These are phyloP conservation scores for Macrophya alboannulata DNA, from an alignment of 2,888 invertebrate genomes.

Conservation along the genomic window DNA sequence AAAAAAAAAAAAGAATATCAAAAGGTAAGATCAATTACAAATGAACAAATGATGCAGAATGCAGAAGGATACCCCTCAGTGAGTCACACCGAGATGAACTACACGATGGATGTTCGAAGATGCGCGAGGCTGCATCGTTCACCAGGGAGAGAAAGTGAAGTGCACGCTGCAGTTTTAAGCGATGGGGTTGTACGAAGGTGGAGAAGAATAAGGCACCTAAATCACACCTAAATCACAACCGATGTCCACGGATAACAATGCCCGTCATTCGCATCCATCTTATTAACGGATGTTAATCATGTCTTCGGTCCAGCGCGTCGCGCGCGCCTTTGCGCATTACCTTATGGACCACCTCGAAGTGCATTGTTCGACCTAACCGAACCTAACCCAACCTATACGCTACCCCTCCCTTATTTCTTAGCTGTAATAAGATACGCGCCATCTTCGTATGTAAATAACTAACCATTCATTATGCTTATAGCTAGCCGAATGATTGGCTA, in stretches of 20 bases:
- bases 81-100: background rate
- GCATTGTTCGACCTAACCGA: slow-evolving; percentile 76
- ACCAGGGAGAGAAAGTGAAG: background rate
- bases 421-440: slow-evolving; percentile 80
- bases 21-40: background rate
- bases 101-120: background rate
- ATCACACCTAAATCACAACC: slow-evolving; percentile 71
- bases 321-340: slow-evolving; percentile 71
- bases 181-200: background rate
- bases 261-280: slow-evolving; percentile 78
- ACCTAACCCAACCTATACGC: slow-evolving; percentile 66
- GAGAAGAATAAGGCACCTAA: slow-evolving; percentile 41
- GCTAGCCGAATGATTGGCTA: slow-evolving; percentile 77
- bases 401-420: slow-evolving; percentile 61
- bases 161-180: background rate
- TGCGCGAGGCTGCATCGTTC: background rate
- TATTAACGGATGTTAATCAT: slow-evolving; percentile 80
- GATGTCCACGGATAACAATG: slow-evolving; percentile 75
- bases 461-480: slow-evolving; percentile 77
- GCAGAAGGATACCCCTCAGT: too few species aligned
- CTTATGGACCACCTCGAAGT: slow-evolving; percentile 77
- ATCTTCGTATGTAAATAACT: slow-evolving; percentile 79
- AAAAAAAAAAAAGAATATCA: background rate
- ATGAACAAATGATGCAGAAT: background rate
- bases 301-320: slow-evolving; percentile 79